These are phyloP conservation scores for Scaptomyza polygonia DNA, from an alignment of 2,888 invertebrate genomes.

Conservation along the genomic window DNA sequence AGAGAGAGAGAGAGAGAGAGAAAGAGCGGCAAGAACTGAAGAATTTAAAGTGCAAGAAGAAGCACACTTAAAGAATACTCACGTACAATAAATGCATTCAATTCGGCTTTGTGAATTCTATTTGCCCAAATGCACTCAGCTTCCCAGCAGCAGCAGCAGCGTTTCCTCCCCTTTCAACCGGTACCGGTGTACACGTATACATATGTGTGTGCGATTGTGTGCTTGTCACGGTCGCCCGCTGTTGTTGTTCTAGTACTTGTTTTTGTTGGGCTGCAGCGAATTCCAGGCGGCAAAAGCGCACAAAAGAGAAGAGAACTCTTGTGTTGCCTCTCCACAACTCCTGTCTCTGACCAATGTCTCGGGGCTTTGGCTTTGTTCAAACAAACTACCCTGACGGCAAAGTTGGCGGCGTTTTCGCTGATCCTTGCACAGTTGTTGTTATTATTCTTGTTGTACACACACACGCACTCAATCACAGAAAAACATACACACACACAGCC, in stretches of 20 bases:
- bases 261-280: slow-evolving; percentile 59
- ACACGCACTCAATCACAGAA: slow-evolving; percentile 45
- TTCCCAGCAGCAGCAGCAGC: slow-evolving; percentile 41
- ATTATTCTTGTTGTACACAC: slow-evolving; percentile 63
- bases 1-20: not conserved
- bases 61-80: slow-evolving; percentile 74
- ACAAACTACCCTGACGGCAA: slow-evolving; percentile 76
- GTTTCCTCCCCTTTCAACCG: slow-evolving; percentile 68
- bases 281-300: slow-evolving; percentile 80
- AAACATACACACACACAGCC: slow-evolving; percentile 38
- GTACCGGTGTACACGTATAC: slow-evolving; percentile 14
- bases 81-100: slow-evolving; percentile 59
- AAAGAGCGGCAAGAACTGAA: slow-evolving; percentile 28
- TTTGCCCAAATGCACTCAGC: slow-evolving; percentile 50
- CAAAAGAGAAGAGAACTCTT: slow-evolving; percentile 55
- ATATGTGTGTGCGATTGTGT: slow-evolving; percentile 2
- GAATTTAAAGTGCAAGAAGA: slow-evolving; percentile 12
- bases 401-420: slow-evolving; percentile 31
- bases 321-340: slow-evolving; percentile 25
- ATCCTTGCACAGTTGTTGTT: slow-evolving; percentile 64
- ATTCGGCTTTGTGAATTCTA: slow-evolving; percentile 47
- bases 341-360: slow-evolving; percentile 23
- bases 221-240: slow-evolving; percentile 41
- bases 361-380: slow-evolving; percentile 62
- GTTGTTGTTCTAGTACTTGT: slow-evolving; percentile 23